Base-by-base conservation (phyloP, 2,888 invertebrate species). In the Lordiphosa andalusiaca region DNA sequence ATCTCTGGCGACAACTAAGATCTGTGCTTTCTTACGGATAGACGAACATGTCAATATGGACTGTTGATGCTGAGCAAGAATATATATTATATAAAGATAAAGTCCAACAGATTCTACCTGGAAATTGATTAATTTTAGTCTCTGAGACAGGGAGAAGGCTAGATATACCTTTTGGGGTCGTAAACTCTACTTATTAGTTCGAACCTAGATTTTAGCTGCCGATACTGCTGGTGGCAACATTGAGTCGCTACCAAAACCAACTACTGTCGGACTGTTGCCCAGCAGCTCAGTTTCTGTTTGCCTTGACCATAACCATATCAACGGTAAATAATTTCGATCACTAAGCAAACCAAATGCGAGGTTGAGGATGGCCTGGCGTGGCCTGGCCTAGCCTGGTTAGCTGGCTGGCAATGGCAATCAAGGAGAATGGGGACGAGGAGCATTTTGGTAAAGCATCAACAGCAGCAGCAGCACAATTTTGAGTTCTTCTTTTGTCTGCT, bases 311-410 rank as follows among this genome's bases (percentile, higher is more conserved):
- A 73, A 67, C 63, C 77, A 73, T 80, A 80, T 80, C 84, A 80
- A 80, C 84, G 82, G 84, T 80, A 80, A 84, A 80, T 77, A 81
- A 74, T 77, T 84, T 77, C 74, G 67, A 84, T 68, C 82, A 62
- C 65, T 67, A 50, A 60, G 70, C 64, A 48, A 62, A 57, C 62
- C 56, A 73, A 76, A 76, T 80, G 70, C 66, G 59, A 70, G 49
- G 48, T 40, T 44, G 67, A 50, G 46, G 50, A 33, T 40, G 12
- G 39, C 23, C 7, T 37, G 42, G 39, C 23, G 6, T 37, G 42
- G 35, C 6, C 12, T 9, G 7, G 57, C 12, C 16, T 63, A 61
- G 57, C 25, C 36, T 36, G 38, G 35, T 9, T 65, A 63, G 69
- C 60, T 59, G 67, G 42, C 56, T 54, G 69, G 61, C 49, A 67